Conservation (phyloP, 2,888 invertebrate genomes). For the Ptychoptera contaminata region DNA sequence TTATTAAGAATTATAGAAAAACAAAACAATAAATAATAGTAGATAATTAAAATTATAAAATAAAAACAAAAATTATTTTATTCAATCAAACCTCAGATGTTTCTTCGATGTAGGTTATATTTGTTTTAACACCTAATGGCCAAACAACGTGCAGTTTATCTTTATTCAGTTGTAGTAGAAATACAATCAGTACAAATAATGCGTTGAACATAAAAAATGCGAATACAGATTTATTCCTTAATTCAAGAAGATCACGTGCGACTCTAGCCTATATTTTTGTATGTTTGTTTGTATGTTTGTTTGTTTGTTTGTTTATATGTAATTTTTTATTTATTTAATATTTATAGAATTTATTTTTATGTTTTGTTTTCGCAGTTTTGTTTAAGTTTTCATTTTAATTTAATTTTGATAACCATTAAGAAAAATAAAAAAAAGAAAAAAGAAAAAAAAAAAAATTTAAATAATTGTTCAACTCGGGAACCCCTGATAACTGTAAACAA, state of each 20-base stretch:
- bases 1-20: conserved; percentile 9
- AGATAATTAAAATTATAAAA: conserved; percentile 14
- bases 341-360: too few species aligned
- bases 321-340: too few species aligned
- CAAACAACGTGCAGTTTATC: conserved; percentile 94
- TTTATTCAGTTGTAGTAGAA: conserved; percentile 98
- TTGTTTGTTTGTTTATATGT: background rate
- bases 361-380: conserved; percentile 4
- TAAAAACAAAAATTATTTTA: conserved; percentile 14
- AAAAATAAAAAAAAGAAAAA: conserved; percentile 3
- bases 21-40: conserved; percentile 10
- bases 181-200: conserved; percentile 95
- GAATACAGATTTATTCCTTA: conserved; percentile 93
- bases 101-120: conserved; percentile 85
- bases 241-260: conserved; percentile 79
- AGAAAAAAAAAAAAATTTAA: conserved; percentile 12
- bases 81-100: conserved; percentile 61
- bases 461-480: conserved; percentile 10
- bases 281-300: conserved; percentile 2
- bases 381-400: conserved; percentile 2
- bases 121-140: conserved; percentile 90
- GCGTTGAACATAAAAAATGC: conserved; percentile 99
- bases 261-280: conserved; percentile 55
- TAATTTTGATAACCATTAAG: conserved; percentile 4
- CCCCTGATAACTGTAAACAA: background rate